Evolutionary conservation across 2,888 invertebrate species (phyloP).

Genomic region (Microctonus aethiopoides): DNA sequence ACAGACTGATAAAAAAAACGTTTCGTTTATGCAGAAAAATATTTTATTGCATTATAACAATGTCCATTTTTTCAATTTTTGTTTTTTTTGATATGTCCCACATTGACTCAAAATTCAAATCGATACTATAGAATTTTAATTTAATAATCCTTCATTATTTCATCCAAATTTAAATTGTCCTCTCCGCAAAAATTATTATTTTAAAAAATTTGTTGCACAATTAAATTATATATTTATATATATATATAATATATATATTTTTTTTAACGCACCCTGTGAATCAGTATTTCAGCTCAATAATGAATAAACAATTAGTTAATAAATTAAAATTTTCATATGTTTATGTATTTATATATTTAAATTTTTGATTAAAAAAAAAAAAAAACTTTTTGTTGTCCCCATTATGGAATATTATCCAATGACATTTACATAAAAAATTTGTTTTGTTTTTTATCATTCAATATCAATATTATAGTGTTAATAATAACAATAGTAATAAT

Average conservation of each 20-base stretch:
- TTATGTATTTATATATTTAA: neutral
- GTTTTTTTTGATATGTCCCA: slow-evolving; percentile 58
- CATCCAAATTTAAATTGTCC: neutral
- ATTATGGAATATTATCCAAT: neutral
- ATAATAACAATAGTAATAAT: neutral
- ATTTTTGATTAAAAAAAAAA: neutral
- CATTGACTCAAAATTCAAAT: slow-evolving; percentile 39
- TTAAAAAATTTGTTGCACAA: neutral
- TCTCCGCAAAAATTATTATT: neutral
- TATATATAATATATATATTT: too few relatives aligned
- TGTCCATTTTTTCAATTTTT: slow-evolving; percentile 6
- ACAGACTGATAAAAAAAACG: neutral
- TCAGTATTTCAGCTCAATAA: neutral
- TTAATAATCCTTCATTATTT: neutral
- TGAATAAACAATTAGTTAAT: neutral
- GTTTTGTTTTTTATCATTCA: neutral
- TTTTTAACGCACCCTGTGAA: neutral
- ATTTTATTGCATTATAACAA: neutral
- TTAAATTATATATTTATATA: neutral
- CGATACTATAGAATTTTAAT: neutral
- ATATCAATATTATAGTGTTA: neutral
- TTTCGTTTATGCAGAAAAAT: neutral
- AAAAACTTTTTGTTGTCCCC: too few relatives aligned
- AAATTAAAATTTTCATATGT: neutral
- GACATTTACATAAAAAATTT: neutral